These are phyloP conservation scores for Bellardia bayeri DNA, from an alignment of 2,888 invertebrate genomes.

Conservation along the genomic window DNA sequence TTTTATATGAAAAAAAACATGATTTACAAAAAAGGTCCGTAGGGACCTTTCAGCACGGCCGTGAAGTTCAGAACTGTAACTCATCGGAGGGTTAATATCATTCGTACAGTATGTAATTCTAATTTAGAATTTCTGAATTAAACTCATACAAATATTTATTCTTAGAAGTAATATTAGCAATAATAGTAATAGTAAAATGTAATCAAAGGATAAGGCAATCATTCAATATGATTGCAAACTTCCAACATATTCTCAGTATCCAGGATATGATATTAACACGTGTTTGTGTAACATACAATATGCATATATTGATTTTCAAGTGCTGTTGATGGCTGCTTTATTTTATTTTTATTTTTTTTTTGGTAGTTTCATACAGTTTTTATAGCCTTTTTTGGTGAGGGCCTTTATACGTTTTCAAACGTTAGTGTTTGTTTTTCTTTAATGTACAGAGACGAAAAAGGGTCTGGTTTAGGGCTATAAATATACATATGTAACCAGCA, in stretches of 20 bases:
- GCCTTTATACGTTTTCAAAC: background rate
- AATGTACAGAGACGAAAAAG: background rate
- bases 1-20: no score
- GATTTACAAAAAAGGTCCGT: no score
- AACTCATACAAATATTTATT: no score
- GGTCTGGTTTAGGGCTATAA: conserved; percentile 19
- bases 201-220: conserved; percentile 64
- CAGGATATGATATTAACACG: background rate
- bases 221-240: conserved; percentile 53
- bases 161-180: background rate
- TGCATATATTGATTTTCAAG: conserved; percentile 23
- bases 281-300: background rate
- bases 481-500: conserved; percentile 16
- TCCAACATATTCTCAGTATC: background rate
- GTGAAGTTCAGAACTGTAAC: no score
- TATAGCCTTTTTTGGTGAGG: background rate
- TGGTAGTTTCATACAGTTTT: background rate
- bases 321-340: conserved; percentile 10
- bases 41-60: no score
- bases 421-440: background rate
- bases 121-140: no score
- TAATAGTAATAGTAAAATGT: conserved; percentile 21
- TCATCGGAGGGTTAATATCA: no score
- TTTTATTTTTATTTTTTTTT: background rate
- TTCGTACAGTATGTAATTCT: no score